Evolutionary conservation across 1,140 invertebrate species (phyloP).

Genomic region (Drosophila bipectinata): DNA sequence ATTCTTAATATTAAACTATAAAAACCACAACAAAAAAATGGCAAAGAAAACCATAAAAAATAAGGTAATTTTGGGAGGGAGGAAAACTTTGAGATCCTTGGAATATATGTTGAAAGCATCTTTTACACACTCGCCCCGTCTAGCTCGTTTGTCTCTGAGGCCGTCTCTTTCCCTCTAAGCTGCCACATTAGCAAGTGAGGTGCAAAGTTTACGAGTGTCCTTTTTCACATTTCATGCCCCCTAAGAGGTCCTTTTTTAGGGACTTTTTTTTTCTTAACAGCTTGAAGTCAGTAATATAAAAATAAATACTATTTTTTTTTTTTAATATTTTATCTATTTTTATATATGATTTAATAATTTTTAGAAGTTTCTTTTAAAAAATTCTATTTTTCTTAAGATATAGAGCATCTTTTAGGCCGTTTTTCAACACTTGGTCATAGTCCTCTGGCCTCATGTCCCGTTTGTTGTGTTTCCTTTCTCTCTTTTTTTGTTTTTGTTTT

Average conservation of each 20-base stretch:
- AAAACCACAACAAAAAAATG: neutral
- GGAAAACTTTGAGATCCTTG: slow-evolving; percentile 18
- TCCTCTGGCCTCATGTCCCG: neutral
- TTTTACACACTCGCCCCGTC: slow-evolving; percentile 4
- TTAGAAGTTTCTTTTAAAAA: neutral
- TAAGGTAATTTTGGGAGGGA: neutral
- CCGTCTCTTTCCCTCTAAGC: slow-evolving; percentile 48
- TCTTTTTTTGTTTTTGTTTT: slow-evolving; percentile 3
- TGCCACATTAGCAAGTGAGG: slow-evolving; percentile 77
- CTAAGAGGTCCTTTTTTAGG: neutral
- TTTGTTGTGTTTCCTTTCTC: neutral
- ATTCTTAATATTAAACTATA: neutral
- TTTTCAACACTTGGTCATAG: neutral
- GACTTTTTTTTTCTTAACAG: neutral
- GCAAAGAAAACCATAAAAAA: neutral
- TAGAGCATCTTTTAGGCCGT: neutral
- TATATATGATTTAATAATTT: neutral
- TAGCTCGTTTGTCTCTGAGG: neutral
- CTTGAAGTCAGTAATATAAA: neutral
- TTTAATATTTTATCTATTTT: neutral
- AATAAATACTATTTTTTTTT: neutral
- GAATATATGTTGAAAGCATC: slow-evolving; percentile 29
- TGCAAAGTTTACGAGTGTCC: slow-evolving; percentile 79
- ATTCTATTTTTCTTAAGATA: neutral
- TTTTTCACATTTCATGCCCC: slow-evolving; percentile 38